phyloP scores from a whole-genome alignment of 2,113 vertebrate genomes.

The Sapayoa aenigma region DNA sequence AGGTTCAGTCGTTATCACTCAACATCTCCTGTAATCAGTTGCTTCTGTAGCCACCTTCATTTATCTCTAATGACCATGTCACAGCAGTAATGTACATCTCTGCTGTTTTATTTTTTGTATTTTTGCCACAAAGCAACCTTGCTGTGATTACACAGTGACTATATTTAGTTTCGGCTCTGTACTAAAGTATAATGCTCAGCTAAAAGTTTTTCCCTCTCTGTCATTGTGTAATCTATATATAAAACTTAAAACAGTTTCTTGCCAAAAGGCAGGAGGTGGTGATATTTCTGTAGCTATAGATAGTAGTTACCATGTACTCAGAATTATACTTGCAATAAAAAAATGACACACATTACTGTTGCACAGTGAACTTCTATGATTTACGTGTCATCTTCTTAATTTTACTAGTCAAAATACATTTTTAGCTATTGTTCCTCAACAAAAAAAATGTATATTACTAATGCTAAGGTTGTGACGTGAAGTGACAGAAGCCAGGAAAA shows the following conservation, averaged over 20 bases:
- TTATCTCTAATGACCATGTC: background rate
- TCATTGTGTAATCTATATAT: background rate
- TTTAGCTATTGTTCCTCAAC: constrained; percentile 53
- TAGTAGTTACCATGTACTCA: constrained; percentile 19
- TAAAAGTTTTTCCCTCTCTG: background rate
- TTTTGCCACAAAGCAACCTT: background rate
- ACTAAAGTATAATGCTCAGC: background rate
- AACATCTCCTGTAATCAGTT: background rate
- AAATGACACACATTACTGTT: constrained; percentile 54
- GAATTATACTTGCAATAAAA: constrained; percentile 28
- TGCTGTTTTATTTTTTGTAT: background rate
- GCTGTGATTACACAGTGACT: background rate
- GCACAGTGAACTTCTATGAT: constrained; percentile 47
- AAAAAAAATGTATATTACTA: constrained; percentile 65
- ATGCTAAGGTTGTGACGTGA: constrained; percentile 56
- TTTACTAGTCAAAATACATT: constrained; percentile 74
- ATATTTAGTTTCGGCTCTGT: constrained; percentile 11
- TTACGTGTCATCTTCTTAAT: constrained; percentile 57
- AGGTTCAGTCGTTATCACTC: background rate
- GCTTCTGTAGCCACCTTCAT: background rate
- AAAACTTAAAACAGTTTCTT: constrained; percentile 12
- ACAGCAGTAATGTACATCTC: background rate
- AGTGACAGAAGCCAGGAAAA: constrained; percentile 51
- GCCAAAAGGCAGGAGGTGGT: constrained; percentile 7
- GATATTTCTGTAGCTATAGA: constrained; percentile 43